Evolutionary conservation across 2,797 vertebrate genomes (phyloP), one percentile per base, ranked within the genome.

Genomic region (Coregonus ussuriensis): DNA sequence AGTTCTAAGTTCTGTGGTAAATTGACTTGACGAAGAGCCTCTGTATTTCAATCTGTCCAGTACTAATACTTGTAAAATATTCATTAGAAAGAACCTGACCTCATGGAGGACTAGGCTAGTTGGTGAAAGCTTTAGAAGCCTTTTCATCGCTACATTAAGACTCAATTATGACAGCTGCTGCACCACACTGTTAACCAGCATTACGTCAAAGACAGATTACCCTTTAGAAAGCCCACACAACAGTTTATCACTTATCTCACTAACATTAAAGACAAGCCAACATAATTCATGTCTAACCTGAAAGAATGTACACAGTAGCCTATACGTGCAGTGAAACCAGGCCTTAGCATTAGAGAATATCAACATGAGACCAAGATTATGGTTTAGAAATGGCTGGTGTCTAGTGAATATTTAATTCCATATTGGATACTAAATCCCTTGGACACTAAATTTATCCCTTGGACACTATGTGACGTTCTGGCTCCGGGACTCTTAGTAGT

Each of bases 1-100:
- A 54, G 53, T 16, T 54, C 53, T 5, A 54, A 54, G 14, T 54
- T 54, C 53, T 18, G 16, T 54, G 53, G 53, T 54, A 18, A 54
- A 54, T 9, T 9, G 41, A 41, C 41, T 41, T 41, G 37, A 41
- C 37, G 6, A 41, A 41, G 37, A 41, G 37, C 1, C 25, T 25
- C 25, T 25, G 25, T 25, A 25, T 25, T 25, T 25, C 25, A 25
- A 25, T 25, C 25, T 25, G 25, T 66, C 51, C 74, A 80, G 25
- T 66, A 70, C 33, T 47, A 69, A 80, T 69, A 31, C 75, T 66
- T 5, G 11, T 82, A n/a, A 83, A 83, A 84, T 81, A 76, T 78
- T 72, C 21, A 83, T 78, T 54, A 77, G 35, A 77, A 69, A 76
- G 65, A 18, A 13, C 35, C 41, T 16, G 71, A 67, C 72, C 78